These are phyloP conservation scores for Pterocles burchelli DNA, from an alignment of 2,113 vertebrate species.

Conservation along the genomic window DNA sequence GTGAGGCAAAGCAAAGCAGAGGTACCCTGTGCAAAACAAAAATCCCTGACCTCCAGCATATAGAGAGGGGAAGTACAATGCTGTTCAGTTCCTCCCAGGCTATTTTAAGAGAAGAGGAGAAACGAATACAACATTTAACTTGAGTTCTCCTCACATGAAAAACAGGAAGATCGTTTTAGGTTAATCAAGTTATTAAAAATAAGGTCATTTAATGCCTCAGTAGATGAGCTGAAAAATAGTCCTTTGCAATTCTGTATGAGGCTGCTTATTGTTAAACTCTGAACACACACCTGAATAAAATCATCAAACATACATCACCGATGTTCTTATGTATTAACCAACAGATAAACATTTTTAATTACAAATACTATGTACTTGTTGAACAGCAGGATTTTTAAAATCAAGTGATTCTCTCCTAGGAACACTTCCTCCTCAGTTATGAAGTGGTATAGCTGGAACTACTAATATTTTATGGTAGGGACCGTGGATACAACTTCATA, in stretches of 20 bases:
- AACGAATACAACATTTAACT: neutral
- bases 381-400: neutral
- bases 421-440: neutral
- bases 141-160: neutral
- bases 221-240: neutral
- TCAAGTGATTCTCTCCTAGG: neutral
- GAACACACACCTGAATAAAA: neutral
- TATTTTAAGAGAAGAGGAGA: conserved; percentile 38
- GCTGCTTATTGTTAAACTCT: neutral
- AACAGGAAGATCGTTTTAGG: neutral
- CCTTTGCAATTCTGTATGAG: neutral
- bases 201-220: neutral
- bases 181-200: conserved; percentile 29
- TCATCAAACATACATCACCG: neutral
- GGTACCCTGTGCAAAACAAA: neutral
- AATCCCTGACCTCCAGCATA: neutral
- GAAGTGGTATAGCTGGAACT: neutral
- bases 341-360: conserved; percentile 35
- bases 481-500: conserved; percentile 30
- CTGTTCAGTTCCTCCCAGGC: conserved; percentile 25
- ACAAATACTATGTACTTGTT: neutral
- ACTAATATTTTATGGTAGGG: conserved; percentile 54
- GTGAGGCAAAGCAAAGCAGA: conserved; percentile 4
- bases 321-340: neutral
- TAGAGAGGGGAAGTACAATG: neutral